Percentiles rank a stretch among this genome's conserved stretches.
These are phyloP conservation scores for Myxocyprinus asiaticus DNA, from an alignment of 2,113 vertebrate genomes.

Conservation along the genomic window DNA sequence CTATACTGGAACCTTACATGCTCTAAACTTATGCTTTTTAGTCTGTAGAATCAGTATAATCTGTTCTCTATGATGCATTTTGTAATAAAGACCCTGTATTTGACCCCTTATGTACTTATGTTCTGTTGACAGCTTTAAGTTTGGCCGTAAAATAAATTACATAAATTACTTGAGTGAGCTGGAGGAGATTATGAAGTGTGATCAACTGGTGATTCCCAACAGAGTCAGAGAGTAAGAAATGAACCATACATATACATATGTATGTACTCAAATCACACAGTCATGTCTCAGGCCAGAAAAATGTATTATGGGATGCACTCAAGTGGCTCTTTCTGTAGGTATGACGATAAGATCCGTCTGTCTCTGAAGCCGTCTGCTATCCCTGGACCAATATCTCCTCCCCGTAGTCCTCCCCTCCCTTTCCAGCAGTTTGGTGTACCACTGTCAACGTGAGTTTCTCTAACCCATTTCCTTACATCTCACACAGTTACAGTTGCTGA, in stretches of 20 bases:
- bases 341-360: constrained; percentile 88
- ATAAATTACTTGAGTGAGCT: constrained; percentile 96
- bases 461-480: not conserved
- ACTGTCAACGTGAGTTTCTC: constrained; percentile 79
- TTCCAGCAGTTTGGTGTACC: constrained; percentile 93
- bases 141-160: constrained; percentile 96
- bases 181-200: constrained; percentile 93
- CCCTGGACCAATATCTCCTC: constrained; percentile 75
- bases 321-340: constrained; percentile 67
- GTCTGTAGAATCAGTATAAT: no score
- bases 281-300: not conserved
- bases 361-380: constrained; percentile 78
- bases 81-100: no score
- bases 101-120: not conserved
- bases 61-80: no score
- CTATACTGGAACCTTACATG: not conserved
- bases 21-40: no score
- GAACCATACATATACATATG: not conserved
- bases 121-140: constrained; percentile 85
- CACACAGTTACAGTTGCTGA: not conserved
- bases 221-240: constrained; percentile 88
- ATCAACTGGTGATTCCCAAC: constrained; percentile 89
- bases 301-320: not conserved
- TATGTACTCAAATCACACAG: no score
- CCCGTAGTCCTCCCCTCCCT: constrained; percentile 81